A percentile compares a stretch with the other conserved stretches of the same genome.
phyloP scores from a whole-genome alignment of 2,888 invertebrate species.

The Rhingia campestris region DNA sequence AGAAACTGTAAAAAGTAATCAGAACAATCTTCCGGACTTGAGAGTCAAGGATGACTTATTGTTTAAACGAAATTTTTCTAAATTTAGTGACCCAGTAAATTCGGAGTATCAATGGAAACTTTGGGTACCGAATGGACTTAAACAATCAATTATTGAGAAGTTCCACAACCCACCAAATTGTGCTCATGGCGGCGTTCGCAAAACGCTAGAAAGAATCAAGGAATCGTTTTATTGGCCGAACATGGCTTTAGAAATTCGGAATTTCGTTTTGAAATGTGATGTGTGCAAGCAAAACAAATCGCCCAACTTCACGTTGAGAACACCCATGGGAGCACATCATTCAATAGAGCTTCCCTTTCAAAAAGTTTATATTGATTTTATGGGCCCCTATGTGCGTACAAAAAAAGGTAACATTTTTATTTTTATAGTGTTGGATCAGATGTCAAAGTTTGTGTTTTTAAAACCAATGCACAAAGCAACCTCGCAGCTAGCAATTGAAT shows the following conservation, averaged over 20 bases:
- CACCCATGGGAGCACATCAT: constrained; percentile 52
- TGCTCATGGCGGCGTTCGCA: not conserved
- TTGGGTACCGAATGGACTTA: not conserved
- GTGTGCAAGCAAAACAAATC: not conserved
- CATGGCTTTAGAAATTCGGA: not conserved
- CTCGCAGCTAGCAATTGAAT: constrained; percentile 1
- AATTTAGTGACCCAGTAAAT: not conserved
- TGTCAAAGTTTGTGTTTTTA: constrained; percentile 54
- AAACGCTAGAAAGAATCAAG: not conserved
- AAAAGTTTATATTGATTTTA: constrained; percentile 60
- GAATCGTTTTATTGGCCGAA: not conserved
- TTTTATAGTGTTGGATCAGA: constrained; percentile 45
- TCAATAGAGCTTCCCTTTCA: constrained; percentile 49
- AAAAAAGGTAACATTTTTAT: constrained; percentile 42
- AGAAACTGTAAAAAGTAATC: not conserved
- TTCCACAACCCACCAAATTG: not conserved
- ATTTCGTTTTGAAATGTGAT: not conserved
- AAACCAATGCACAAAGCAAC: constrained; percentile 26
- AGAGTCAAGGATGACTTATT: not conserved
- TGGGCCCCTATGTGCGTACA: constrained; percentile 64
- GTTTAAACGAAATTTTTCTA: not conserved
- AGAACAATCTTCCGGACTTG: not conserved
- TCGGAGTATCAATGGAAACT: not conserved
- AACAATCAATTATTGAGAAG: not conserved
- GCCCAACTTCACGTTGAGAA: not conserved